Evolutionary conservation across 2,888 invertebrate species (phyloP).

Genomic region (Plagiodera versicolora): DNA sequence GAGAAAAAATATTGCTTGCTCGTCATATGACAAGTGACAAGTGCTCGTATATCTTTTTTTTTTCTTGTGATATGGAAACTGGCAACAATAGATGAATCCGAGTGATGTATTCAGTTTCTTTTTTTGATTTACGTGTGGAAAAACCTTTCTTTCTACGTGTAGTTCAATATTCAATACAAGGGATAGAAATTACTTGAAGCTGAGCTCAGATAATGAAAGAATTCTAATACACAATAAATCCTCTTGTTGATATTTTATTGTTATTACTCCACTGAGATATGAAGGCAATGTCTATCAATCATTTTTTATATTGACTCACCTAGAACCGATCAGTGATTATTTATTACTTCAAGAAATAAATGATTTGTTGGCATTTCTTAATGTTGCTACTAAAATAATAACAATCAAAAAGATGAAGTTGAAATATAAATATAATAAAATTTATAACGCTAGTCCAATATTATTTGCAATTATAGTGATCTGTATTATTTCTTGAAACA

Average conservation of each 20-base stretch:
- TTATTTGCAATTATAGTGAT: too few relatives aligned
- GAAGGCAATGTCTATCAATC: not conserved
- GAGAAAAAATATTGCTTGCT: constrained; percentile 20
- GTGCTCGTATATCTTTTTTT: not conserved
- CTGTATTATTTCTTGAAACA: too few relatives aligned
- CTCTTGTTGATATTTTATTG: not conserved
- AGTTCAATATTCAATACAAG: too few relatives aligned
- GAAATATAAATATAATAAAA: too few relatives aligned
- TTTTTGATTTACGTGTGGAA: constrained; percentile 14
- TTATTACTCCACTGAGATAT: not conserved
- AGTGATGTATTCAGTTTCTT: not conserved
- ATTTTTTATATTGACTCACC: not conserved
- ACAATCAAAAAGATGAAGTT: too few relatives aligned
- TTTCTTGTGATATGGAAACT: not conserved
- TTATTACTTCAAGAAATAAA: too few relatives aligned
- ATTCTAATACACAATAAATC: not conserved
- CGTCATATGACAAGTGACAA: constrained; percentile 3
- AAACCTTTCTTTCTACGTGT: too few relatives aligned
- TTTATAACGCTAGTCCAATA: too few relatives aligned
- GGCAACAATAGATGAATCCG: not conserved
- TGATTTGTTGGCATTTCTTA: constrained; percentile 2
- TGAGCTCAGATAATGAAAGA: not conserved
- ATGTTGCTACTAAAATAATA: too few relatives aligned
- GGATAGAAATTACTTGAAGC: too few relatives aligned
- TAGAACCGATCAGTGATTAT: too few relatives aligned